A percentile compares a stretch with the other conserved stretches of the same genome.
These are phyloP conservation scores for Paedocypris sp. DNA, from an alignment of 2,113 vertebrate genomes.

Conservation along the genomic window DNA sequence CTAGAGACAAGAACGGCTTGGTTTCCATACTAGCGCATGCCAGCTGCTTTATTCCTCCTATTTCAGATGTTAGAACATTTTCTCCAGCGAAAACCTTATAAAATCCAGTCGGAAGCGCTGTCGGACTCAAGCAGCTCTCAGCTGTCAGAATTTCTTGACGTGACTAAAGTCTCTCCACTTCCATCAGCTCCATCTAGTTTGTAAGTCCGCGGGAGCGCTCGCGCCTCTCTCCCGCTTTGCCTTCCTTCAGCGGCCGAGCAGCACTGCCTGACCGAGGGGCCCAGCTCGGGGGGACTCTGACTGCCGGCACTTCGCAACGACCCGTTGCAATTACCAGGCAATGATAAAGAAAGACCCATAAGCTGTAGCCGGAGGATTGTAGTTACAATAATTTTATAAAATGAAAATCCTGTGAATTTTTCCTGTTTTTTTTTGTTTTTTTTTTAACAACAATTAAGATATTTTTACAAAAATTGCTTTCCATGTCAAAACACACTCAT, in stretches of 20 bases:
- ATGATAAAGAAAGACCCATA: too few relatives aligned
- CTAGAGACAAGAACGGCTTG: slow-evolving; percentile 45
- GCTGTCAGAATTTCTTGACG: slow-evolving; percentile 28
- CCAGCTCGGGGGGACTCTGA: slow-evolving; percentile 32
- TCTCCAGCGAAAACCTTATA: slow-evolving; percentile 1
- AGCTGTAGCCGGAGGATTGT: too few relatives aligned
- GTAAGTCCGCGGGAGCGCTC: slow-evolving; percentile 14
- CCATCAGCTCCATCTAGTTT: slow-evolving; percentile 19
- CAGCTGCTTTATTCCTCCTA: slow-evolving; percentile 37
- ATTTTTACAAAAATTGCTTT: too few relatives aligned
- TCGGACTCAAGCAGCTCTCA: slow-evolving; percentile 3
- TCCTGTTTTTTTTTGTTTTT: too few relatives aligned
- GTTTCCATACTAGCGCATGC: slow-evolving; percentile 50
- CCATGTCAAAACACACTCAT: too few relatives aligned
- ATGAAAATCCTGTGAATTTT: too few relatives aligned
- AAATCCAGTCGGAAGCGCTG: slow-evolving; percentile 26
- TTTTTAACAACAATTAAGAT: too few relatives aligned
- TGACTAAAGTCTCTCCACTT: slow-evolving; percentile 28
- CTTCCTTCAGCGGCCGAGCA: slow-evolving; percentile 23
- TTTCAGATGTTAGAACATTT: slow-evolving; percentile 1
- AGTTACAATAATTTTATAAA: too few relatives aligned
- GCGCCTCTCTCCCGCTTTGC: background rate
- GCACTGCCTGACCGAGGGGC: slow-evolving; percentile 25
- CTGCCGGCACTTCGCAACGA: slow-evolving; percentile 25
- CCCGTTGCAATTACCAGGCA: background rate